Percentiles rank a stretch among this genome's conserved stretches.
phyloP scores from a whole-genome alignment of 2,888 invertebrate genomes.

The Ditula angustiorana region DNA sequence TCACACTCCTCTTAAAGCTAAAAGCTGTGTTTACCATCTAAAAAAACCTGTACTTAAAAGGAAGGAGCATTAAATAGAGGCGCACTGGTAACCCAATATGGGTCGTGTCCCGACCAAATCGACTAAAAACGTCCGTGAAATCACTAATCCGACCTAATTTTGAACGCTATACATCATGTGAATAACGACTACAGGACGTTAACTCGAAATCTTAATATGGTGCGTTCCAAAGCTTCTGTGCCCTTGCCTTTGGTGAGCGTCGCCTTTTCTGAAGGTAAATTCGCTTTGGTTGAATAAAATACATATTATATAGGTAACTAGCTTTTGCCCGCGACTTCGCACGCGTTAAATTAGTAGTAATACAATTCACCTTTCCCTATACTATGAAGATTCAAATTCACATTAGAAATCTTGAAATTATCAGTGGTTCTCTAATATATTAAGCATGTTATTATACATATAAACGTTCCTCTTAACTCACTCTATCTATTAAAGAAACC shows the following conservation, averaged over 20 bases:
- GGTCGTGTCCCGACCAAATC: constrained; percentile 49
- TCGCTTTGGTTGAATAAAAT: too few relatives aligned
- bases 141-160: constrained; percentile 77
- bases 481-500: too few relatives aligned
- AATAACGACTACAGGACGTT: constrained; percentile 63
- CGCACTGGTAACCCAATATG: constrained; percentile 59
- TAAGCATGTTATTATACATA: too few relatives aligned
- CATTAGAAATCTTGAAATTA: too few relatives aligned
- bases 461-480: too few relatives aligned
- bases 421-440: too few relatives aligned
- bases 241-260: constrained; percentile 47
- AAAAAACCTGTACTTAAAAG: constrained; percentile 8
- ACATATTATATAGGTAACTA: not conserved
- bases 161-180: constrained; percentile 68
- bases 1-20: not conserved
- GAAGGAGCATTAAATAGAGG: constrained; percentile 12
- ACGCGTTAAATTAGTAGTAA: too few relatives aligned
- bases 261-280: constrained; percentile 44
- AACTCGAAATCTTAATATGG: constrained; percentile 61
- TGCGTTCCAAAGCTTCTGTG: constrained; percentile 51
- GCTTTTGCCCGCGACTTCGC: too few relatives aligned
- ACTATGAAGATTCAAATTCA: too few relatives aligned
- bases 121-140: constrained; percentile 64
- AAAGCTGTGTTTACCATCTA: not conserved
- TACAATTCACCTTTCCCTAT: too few relatives aligned